Evolutionary conservation across 1,140 invertebrate species (phyloP).

Genomic region (Drosophila kanapiae): DNA sequence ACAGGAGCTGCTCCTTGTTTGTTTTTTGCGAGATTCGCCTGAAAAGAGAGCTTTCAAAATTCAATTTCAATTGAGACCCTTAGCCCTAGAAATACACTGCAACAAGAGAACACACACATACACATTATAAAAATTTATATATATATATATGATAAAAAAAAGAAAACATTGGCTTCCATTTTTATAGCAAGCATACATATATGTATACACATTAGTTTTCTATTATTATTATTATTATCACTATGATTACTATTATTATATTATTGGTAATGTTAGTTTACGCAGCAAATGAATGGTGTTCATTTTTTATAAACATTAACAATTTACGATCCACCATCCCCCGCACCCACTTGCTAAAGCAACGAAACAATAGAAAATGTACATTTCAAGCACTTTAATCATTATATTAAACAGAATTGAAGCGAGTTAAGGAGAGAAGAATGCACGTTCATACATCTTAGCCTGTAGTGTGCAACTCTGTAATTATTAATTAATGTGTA

Average conservation of each 20-base stretch:
- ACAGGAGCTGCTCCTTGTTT: neutral
- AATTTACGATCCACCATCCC: conserved; percentile 32
- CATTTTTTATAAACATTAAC: conserved; percentile 61
- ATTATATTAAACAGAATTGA: conserved; percentile 37
- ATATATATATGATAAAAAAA: conserved; percentile 8
- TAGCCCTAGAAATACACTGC: conserved; percentile 42
- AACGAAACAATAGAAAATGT: conserved; percentile 54
- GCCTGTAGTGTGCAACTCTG: conserved; percentile 52
- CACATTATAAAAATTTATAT: conserved; percentile 35
- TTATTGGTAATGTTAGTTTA: conserved; percentile 50
- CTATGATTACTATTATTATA: conserved; percentile 39
- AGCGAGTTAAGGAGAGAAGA: conserved; percentile 5
- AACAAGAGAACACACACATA: conserved; percentile 25
- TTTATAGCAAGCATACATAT: conserved; percentile 51
- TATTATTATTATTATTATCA: conserved; percentile 33
- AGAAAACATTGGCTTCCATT: conserved; percentile 82
- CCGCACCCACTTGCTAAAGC: conserved; percentile 1
- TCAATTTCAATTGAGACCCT: conserved; percentile 61
- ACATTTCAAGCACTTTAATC: conserved; percentile 67
- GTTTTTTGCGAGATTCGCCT: conserved; percentile 19
- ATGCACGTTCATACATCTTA: conserved; percentile 54
- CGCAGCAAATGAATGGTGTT: conserved; percentile 63
- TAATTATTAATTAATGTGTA: conserved; percentile 69
- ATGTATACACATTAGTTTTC: conserved; percentile 61
- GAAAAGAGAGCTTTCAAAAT: conserved; percentile 66